These are phyloP conservation scores for Synergus japonicus DNA, from an alignment of 2,888 invertebrate genomes.

Conservation along the genomic window DNA sequence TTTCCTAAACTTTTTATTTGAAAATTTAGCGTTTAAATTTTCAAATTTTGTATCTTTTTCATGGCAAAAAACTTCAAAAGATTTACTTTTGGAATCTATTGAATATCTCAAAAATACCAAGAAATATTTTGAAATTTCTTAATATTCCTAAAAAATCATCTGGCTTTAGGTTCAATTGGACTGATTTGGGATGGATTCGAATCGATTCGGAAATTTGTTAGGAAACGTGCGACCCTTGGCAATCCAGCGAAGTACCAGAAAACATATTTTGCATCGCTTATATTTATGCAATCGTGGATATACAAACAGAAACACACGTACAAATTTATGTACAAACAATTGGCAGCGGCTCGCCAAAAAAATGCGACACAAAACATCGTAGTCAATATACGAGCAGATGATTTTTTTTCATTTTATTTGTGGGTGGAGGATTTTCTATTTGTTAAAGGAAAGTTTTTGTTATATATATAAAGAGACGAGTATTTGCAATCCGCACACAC, in stretches of 20 bases:
- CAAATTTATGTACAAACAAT: slow-evolving; percentile 45
- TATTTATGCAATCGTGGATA: slow-evolving; percentile 29
- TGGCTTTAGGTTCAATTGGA: too few relatives aligned
- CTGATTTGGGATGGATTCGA: too few relatives aligned
- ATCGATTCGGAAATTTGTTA: neutral
- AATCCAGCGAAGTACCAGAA: slow-evolving; percentile 1
- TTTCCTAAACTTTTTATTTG: too few relatives aligned
- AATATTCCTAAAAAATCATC: too few relatives aligned
- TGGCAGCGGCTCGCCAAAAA: slow-evolving; percentile 38
- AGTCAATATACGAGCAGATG: slow-evolving; percentile 30
- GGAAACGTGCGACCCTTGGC: slow-evolving; percentile 21
- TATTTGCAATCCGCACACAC: slow-evolving; percentile 49
- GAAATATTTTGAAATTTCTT: too few relatives aligned
- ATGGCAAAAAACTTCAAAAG: too few relatives aligned
- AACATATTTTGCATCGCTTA: neutral
- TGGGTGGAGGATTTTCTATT: slow-evolving; percentile 35
- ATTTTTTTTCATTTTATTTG: slow-evolving; percentile 32
- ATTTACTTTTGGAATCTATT: too few relatives aligned
- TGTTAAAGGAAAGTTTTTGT: neutral
- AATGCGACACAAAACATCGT: slow-evolving; percentile 25
- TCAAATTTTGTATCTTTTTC: too few relatives aligned
- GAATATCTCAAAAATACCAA: too few relatives aligned
- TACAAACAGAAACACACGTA: slow-evolving; percentile 46
- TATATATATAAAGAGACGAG: neutral
- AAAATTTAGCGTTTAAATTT: too few relatives aligned